These are phyloP conservation scores for Baccha elongata DNA, from an alignment of 2,888 invertebrate species.

Conservation along the genomic window DNA sequence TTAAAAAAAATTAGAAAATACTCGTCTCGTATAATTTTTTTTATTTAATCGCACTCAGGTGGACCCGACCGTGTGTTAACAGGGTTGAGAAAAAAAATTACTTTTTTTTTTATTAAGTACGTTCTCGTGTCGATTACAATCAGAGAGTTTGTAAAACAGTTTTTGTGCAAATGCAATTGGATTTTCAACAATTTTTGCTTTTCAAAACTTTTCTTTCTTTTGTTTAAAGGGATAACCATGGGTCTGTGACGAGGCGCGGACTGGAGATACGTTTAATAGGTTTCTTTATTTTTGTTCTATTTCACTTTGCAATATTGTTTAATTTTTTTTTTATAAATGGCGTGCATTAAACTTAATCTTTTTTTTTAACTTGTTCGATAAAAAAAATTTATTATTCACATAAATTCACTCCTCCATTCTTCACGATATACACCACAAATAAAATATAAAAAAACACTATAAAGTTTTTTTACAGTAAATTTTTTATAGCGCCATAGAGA, in stretches of 20 bases:
- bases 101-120: slow-evolving; percentile 27
- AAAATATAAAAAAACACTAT: slow-evolving; percentile 69
- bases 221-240: slow-evolving; percentile 52
- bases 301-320: slow-evolving; percentile 17
- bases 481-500: slow-evolving; percentile 62
- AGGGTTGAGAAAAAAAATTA: slow-evolving; percentile 13
- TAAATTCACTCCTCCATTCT: slow-evolving; percentile 72
- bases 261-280: slow-evolving; percentile 42
- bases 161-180: slow-evolving; percentile 33
- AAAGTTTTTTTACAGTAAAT: slow-evolving; percentile 64
- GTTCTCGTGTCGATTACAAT: slow-evolving; percentile 35
- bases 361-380: slow-evolving; percentile 48
- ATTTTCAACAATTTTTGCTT: slow-evolving; percentile 15
- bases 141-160: slow-evolving; percentile 17
- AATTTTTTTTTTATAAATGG: slow-evolving; percentile 55
- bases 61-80: slow-evolving; percentile 42
- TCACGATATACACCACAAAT: slow-evolving; percentile 71
- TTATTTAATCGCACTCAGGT: slow-evolving; percentile 40
- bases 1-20: slow-evolving; percentile 44
- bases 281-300: not conserved
- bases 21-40: slow-evolving; percentile 23
- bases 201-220: slow-evolving; percentile 46
- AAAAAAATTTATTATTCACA: slow-evolving; percentile 64
- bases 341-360: slow-evolving; percentile 35
- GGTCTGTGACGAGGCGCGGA: slow-evolving; percentile 48